A percentile compares a stretch with the other conserved stretches of the same genome.
Evolutionary conservation across 2,113 vertebrate genomes (phyloP).

Genomic region (Sander vitreus): DNA sequence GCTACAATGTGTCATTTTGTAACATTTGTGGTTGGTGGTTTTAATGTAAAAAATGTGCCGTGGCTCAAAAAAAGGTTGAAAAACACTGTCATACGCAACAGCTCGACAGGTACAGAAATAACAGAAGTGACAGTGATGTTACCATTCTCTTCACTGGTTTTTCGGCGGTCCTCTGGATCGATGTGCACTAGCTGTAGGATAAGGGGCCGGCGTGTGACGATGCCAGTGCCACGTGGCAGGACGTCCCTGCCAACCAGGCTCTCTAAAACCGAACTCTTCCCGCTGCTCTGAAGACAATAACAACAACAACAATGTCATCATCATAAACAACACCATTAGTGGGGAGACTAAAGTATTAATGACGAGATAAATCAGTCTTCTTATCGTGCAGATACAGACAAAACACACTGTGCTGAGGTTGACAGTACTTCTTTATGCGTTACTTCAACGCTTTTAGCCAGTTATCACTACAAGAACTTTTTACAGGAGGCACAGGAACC

Average conservation of each 20-base stretch:
- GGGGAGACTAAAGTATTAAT: background rate
- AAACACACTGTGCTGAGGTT: background rate
- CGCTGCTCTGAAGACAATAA: constrained; percentile 92
- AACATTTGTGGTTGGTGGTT: too few species aligned
- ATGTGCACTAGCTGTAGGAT: constrained; percentile 97
- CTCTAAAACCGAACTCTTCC: constrained; percentile 98
- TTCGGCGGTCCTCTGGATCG: constrained; percentile 91
- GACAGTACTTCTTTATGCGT: background rate
- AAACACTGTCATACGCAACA: background rate
- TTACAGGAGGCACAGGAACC: background rate
- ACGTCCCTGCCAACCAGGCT: constrained; percentile 96
- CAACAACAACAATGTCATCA: constrained; percentile 38
- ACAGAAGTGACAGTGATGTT: constrained; percentile 45
- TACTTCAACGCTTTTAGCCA: background rate
- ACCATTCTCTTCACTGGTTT: constrained; percentile 96
- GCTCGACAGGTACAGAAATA: background rate
- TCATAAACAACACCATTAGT: background rate
- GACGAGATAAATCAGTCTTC: background rate
- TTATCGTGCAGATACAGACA: background rate
- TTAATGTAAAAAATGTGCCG: too few species aligned
- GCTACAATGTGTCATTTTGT: too few species aligned
- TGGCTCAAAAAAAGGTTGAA: too few species aligned
- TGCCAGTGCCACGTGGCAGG: constrained; percentile 95
- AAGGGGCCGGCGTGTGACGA: constrained; percentile 96
- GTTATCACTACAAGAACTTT: background rate